Evolutionary conservation across 2,797 vertebrate genomes (phyloP).

Genomic region (Poecilia picta): DNA sequence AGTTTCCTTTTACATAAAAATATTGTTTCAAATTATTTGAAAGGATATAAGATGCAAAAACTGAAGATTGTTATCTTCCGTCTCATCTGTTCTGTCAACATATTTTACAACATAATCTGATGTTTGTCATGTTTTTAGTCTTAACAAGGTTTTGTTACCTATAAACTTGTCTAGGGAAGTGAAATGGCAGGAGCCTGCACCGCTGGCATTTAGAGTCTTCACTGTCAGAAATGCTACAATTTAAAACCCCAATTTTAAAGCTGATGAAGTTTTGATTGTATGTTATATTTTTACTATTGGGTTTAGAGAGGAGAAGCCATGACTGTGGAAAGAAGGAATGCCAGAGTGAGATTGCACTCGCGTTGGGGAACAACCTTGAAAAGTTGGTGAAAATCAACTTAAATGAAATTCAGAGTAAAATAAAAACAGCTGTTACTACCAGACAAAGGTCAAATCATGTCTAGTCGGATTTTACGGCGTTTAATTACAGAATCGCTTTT

Average conservation of each 20-base stretch:
- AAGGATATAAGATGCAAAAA: too few species aligned
- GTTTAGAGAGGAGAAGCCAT: constrained; percentile 9
- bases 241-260: neutral
- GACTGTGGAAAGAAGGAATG: neutral
- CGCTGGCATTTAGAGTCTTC: neutral
- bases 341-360: neutral
- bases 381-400: neutral
- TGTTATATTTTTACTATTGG: constrained; percentile 1
- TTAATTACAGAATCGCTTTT: neutral
- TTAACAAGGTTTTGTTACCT: neutral
- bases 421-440: neutral
- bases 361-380: constrained; percentile 1
- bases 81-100: too few species aligned
- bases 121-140: neutral
- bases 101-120: too few species aligned
- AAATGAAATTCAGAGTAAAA: neutral
- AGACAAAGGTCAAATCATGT: neutral
- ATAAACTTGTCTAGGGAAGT: neutral
- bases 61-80: too few species aligned
- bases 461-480: neutral
- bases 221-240: neutral
- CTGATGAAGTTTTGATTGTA: neutral
- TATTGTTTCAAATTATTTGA: too few species aligned
- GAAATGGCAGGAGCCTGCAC: neutral
- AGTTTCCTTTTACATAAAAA: neutral